A percentile compares a stretch with the other conserved stretches of the same genome.
These are phyloP conservation scores for Caloenas nicobarica DNA, from an alignment of 2,113 vertebrate genomes.

Conservation along the genomic window DNA sequence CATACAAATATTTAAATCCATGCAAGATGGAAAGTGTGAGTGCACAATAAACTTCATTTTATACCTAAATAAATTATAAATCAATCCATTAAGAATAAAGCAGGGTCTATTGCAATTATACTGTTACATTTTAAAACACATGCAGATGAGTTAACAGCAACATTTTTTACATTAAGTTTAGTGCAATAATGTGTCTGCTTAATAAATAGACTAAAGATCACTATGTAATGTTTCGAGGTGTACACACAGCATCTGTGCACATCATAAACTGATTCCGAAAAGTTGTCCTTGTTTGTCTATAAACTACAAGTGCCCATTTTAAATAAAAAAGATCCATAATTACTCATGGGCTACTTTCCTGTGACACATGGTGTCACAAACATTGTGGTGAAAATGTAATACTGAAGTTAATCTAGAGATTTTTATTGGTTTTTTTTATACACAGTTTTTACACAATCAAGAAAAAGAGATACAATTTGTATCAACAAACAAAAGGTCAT, in stretches of 20 bases:
- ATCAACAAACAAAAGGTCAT: conserved; percentile 99
- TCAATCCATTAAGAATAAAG: conserved; percentile 52
- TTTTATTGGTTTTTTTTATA: conserved; percentile 61
- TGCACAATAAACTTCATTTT: conserved; percentile 50
- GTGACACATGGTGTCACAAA: conserved; percentile 99
- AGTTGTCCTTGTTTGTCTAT: conserved; percentile 80
- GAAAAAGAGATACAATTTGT: conserved; percentile 99
- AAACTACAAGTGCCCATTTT: conserved; percentile 83
- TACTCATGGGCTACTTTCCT: conserved; percentile 90
- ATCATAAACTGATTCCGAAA: conserved; percentile 80
- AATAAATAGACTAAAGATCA: conserved; percentile 78
- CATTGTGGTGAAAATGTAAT: conserved; percentile 87
- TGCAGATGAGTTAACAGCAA: conserved; percentile 69
- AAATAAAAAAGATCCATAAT: conserved; percentile 76
- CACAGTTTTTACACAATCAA: conserved; percentile 97
- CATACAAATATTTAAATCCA: conserved; percentile 68
- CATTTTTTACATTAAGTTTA: conserved; percentile 63
- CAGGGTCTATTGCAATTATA: conserved; percentile 40
- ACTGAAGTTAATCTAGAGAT: conserved; percentile 88
- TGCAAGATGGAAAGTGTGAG: conserved; percentile 63
- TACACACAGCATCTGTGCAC: conserved; percentile 78
- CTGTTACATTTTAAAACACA: conserved; percentile 61
- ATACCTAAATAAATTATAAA: conserved; percentile 62
- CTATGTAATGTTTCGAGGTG: conserved; percentile 77
- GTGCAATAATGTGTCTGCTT: conserved; percentile 68